Evolutionary conservation across 2,888 invertebrate species (phyloP), one percentile per base, ranked within the genome.

Genomic region (Agrochola macilenta): DNA sequence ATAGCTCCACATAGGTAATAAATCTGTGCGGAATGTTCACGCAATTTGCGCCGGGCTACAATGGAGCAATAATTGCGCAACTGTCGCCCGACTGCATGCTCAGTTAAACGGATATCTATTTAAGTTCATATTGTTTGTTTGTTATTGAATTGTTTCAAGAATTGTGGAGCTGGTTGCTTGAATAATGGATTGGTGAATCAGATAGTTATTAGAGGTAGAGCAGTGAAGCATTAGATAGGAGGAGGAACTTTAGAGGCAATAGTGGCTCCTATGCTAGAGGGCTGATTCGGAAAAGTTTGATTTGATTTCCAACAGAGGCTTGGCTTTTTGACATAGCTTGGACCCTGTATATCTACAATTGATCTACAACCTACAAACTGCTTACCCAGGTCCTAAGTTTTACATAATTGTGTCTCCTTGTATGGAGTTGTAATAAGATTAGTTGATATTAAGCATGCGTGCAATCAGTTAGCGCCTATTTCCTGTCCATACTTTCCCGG

Each of bases 21-120:
- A 60, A 14, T 17, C 30, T 4, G 66, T 68, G 20, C 65, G 82
- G 76, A 82, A 78, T 58, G 76, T 52, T 65, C 43, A 23, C 11
- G 57, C 75, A 58, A 75, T 26, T 60, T 26, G 12, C 46, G 76
- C 52, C 23, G 2, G n/a, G 65, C 52, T 69, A 84, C 85, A 82
- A 58, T 78, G 58, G 78, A 65, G 75, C 77, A 74, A 78, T 73
- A 66, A 69, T 87, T 79, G 78, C 76, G 72, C 87, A 82, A 87
- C 84, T 86, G 78, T 80, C 54, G 69, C 69, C 46, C 71, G 65
- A 74, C 73, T 85, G 68, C 43, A 57, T 76, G 58, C 26, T 78
- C 46, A 79, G 11, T 43, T 76, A 58, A 46, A 60, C 65, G 58
- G 76, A 75, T 82, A 82, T 75, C 43, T 75, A 57, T 82, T 75